Base-by-base conservation (phyloP, 2,113 vertebrate genomes). In the Pholis gunnellus region DNA sequence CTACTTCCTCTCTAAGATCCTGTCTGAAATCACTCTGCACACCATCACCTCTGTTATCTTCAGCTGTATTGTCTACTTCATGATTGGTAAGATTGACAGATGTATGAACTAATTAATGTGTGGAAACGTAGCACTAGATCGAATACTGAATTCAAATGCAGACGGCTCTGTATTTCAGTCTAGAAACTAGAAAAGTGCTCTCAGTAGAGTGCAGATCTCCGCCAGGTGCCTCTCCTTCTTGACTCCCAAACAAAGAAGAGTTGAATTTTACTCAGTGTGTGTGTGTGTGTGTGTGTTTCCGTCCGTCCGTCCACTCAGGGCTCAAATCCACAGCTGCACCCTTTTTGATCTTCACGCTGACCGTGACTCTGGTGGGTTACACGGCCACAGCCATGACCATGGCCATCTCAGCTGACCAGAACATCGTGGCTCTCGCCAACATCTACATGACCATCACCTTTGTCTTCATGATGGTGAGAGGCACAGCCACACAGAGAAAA, bases 391-490 rank as follows among this genome's bases (percentile, higher is more conserved):
- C 97, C 1, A 95, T 99, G 97, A 94, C 96, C 0, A 89, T 99
- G 79, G 97, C 97, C 71, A 96, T 99, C 67, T 96, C 97, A 20
- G 93, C 97, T 4, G 96, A 97, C 85, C 96, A 97, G 91, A 95
- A 86, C 1, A 93, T 96, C 44, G 95, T 97, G 0, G 90, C 96
- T 1, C 31, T 98, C 7, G 97, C 97, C 79, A 98, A 96, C 83
- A 95, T 99, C 48, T 90, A 97, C 76, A 94, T 96, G 94, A 98
- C 96, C 38, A 94, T 99, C 61, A 4, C 75, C 0, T 98, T 99
- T 73, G 94, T 99, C 69, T 97, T 99, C 75, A 99, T 99, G 98
- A 98, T 97, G 94, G 97, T 97, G 89, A 97, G 96, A 52, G 31
- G 68, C 5, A 11, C 17, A 8, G 31, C 68, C 2, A 15, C 18